These are phyloP conservation scores for Gastrophryne carolinensis DNA, from an alignment of 2,797 vertebrate genomes.

Conservation along the genomic window DNA sequence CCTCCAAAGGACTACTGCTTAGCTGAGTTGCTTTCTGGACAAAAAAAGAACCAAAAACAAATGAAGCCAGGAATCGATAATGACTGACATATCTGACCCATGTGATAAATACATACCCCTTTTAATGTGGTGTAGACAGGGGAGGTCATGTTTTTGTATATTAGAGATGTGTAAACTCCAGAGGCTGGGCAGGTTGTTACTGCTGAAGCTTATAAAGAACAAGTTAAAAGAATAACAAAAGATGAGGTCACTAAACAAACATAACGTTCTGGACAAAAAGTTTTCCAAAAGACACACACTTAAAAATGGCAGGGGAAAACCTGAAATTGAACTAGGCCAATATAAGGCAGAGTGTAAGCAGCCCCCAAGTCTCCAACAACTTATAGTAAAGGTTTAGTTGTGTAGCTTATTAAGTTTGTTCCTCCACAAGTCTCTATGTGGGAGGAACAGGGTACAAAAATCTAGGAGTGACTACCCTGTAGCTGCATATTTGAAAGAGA, in stretches of 20 bases:
- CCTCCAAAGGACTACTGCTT: constrained; percentile 86
- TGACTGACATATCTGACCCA: neutral
- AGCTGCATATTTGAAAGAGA: neutral
- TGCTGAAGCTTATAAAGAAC: constrained; percentile 74
- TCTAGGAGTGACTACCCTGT: too few relatives aligned
- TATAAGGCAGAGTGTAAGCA: too few relatives aligned
- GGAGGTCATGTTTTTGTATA: constrained; percentile 89
- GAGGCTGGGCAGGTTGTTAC: constrained; percentile 79
- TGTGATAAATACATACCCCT: constrained; percentile 73
- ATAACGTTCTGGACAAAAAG: too few relatives aligned
- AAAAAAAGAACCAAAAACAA: constrained; percentile 28
- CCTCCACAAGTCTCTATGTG: too few relatives aligned
- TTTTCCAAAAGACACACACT: too few relatives aligned
- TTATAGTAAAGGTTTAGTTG: too few relatives aligned
- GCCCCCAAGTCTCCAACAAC: too few relatives aligned
- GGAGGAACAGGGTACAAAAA: too few relatives aligned
- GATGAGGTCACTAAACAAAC: too few relatives aligned
- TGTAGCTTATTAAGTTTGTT: too few relatives aligned
- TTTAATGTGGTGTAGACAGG: constrained; percentile 91
- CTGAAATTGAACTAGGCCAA: too few relatives aligned
- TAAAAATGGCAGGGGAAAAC: too few relatives aligned
- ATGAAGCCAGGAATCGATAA: neutral
- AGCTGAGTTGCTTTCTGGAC: constrained; percentile 89
- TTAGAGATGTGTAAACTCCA: constrained; percentile 87
- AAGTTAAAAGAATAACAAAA: constrained; percentile 54